Percentiles rank a stretch among this genome's conserved stretches.
These are phyloP conservation scores for Delphinapterus leucas DNA, from an alignment of 2,113 vertebrate genomes.

Conservation along the genomic window DNA sequence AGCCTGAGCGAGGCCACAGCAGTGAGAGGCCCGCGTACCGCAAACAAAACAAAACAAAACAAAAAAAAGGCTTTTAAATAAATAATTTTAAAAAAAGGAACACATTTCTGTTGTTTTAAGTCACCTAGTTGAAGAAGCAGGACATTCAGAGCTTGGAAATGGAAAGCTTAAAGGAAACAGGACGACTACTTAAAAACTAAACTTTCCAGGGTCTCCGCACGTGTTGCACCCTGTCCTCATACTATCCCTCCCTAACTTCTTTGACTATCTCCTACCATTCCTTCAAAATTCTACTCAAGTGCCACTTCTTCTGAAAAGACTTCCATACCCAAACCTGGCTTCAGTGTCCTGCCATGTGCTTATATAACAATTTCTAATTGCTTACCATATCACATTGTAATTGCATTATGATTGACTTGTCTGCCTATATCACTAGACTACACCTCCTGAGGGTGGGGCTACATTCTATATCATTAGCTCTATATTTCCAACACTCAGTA, in stretches of 20 bases:
- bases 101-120: neutral
- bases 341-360: neutral
- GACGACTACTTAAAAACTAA: neutral
- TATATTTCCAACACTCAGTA: neutral
- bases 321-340: neutral
- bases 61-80: neutral
- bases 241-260: neutral
- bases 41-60: too few species aligned
- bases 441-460: neutral
- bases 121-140: neutral
- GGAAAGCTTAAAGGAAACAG: neutral
- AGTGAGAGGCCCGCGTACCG: too few species aligned
- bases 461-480: neutral
- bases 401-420: neutral
- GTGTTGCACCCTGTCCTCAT: accelerated
- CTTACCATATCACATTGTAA: neutral
- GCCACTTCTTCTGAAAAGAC: neutral
- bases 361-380: neutral
- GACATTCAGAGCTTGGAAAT: neutral
- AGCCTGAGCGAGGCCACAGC: too few species aligned
- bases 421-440: neutral
- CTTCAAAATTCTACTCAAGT: neutral
- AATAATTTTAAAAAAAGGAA: neutral
- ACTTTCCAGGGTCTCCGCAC: neutral
- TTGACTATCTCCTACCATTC: neutral